Conservation (phyloP, 2,797 vertebrate species). For the Myotis myotis region DNA sequence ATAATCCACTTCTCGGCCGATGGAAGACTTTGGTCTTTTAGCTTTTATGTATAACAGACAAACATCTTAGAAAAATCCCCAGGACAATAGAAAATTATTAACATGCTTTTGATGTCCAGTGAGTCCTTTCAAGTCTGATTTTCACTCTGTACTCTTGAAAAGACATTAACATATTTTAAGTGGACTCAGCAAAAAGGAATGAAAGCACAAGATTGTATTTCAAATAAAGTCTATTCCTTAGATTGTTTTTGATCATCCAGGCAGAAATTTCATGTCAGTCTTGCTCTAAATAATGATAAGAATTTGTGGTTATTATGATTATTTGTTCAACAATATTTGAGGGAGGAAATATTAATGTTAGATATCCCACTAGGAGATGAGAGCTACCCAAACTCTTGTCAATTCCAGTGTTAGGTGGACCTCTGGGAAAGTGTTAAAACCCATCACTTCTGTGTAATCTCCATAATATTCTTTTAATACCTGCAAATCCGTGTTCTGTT, state of each 20-base stretch:
- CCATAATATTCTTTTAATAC: slow-evolving; percentile 65
- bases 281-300: not conserved
- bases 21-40: slow-evolving; percentile 55
- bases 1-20: not conserved
- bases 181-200: slow-evolving; percentile 18
- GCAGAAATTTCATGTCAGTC: slow-evolving; percentile 44
- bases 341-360: not conserved
- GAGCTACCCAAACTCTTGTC: not conserved
- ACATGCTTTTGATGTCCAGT: slow-evolving; percentile 70
- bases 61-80: slow-evolving; percentile 56
- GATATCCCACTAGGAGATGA: not conserved
- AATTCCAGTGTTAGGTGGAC: not conserved
- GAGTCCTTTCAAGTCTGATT: slow-evolving; percentile 53
- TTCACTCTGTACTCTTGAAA: slow-evolving; percentile 58
- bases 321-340: not conserved
- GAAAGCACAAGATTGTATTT: slow-evolving; percentile 32
- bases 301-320: slow-evolving; percentile 39
- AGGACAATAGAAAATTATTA: slow-evolving; percentile 67
- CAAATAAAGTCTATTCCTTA: slow-evolving; percentile 55
- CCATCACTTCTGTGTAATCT: slow-evolving; percentile 57
- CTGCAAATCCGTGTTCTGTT: slow-evolving; percentile 57
- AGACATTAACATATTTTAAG: slow-evolving; percentile 71
- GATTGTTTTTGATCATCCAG: slow-evolving; percentile 34
- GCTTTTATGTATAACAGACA: slow-evolving; percentile 60
- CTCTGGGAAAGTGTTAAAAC: slow-evolving; percentile 53